A percentile compares a stretch with the other conserved stretches of the same genome.
phyloP scores from a whole-genome alignment of 2,797 vertebrate genomes.

The Anguilla pacifica region DNA sequence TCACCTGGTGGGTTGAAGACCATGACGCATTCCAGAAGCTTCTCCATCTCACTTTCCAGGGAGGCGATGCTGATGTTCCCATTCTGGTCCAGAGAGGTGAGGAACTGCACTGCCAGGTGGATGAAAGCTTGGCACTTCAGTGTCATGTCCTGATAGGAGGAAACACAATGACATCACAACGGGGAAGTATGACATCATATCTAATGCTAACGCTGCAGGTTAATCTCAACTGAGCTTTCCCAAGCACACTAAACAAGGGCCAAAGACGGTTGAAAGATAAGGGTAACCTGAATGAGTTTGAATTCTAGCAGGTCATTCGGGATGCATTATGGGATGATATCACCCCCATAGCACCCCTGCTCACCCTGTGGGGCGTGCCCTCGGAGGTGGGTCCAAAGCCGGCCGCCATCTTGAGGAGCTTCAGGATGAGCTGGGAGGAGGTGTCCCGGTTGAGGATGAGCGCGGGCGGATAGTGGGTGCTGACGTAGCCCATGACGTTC shows the following conservation, averaged over 20 bases:
- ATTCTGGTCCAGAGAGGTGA: slow-evolving; percentile 87
- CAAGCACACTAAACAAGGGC: neutral
- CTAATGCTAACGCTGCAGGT: neutral
- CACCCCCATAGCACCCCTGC: slow-evolving; percentile 5
- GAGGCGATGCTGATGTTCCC: slow-evolving; percentile 79
- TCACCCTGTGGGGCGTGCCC: slow-evolving; percentile 75
- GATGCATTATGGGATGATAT: neutral
- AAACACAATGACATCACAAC: neutral
- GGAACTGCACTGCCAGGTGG: slow-evolving; percentile 84
- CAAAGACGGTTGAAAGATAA: neutral
- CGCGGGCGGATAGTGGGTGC: slow-evolving; percentile 87
- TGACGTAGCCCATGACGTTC: slow-evolving; percentile 85
- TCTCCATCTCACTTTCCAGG: slow-evolving; percentile 86
- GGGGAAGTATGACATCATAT: neutral
- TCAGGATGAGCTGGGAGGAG: slow-evolving; percentile 80
- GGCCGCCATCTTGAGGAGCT: slow-evolving; percentile 84
- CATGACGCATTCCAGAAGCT: slow-evolving; percentile 84
- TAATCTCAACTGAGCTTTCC: neutral
- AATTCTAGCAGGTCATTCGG: neutral
- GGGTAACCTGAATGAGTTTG: no score
- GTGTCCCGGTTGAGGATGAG: slow-evolving; percentile 80
- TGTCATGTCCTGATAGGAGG: slow-evolving; percentile 81
- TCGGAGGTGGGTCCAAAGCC: slow-evolving; percentile 78
- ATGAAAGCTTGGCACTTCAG: slow-evolving; percentile 83
- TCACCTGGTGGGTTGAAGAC: slow-evolving; percentile 89